phyloP scores from a whole-genome alignment of 2,888 invertebrate species.

The Acanthosepion esculentum region DNA sequence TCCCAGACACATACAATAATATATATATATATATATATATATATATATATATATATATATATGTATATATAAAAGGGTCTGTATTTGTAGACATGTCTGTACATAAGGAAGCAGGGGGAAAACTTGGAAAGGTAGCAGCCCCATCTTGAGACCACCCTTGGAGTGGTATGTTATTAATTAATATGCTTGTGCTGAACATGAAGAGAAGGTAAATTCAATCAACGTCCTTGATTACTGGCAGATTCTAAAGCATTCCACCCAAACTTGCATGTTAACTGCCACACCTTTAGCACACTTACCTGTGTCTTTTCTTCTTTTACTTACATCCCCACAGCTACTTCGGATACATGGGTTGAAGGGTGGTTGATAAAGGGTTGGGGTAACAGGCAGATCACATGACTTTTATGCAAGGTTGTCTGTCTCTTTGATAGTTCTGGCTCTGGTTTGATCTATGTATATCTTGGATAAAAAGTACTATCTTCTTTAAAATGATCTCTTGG shows the following conservation, averaged over 20 bases:
- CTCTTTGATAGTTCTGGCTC: neutral
- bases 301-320: neutral
- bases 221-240: conserved; percentile 33
- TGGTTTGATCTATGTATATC: neutral
- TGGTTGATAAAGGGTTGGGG: neutral
- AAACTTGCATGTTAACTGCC: neutral
- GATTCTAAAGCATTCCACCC: conserved; percentile 21
- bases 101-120: neutral
- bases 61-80: neutral
- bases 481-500: neutral
- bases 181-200: conserved; percentile 22
- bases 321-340: neutral
- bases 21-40: neutral
- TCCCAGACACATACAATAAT: neutral
- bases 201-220: conserved; percentile 22
- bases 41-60: conserved; percentile 6
- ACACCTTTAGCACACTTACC: neutral
- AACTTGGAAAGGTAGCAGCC: neutral
- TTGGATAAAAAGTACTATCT: neutral
- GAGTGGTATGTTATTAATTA: conserved; percentile 33
- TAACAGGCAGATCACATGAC: neutral
- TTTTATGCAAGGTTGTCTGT: conserved; percentile 17
- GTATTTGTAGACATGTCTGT: neutral
- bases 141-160: conserved; percentile 2
- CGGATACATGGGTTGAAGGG: neutral